Evolutionary conservation across 23 tunicate genomes (phyloP), one percentile per base, ranked within the genome.

Genomic region (Trididemnum nubilum): DNA sequence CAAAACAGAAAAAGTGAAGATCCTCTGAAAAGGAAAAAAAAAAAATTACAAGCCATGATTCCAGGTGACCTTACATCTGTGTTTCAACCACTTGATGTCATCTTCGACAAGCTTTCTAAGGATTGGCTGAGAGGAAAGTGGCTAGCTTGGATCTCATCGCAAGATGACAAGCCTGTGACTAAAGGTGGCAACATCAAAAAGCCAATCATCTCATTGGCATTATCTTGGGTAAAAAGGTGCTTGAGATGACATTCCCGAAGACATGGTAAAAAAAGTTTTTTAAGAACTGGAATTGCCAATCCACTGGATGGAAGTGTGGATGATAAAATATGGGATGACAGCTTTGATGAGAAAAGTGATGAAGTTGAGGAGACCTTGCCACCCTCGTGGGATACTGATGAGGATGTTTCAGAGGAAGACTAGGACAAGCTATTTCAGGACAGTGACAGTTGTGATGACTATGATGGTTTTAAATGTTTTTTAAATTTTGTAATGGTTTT

Each of bases 191-290:
- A 63, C 24, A 63, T 63, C 28, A 63, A 63, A 63, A 63, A 63
- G 27, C 69, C 69, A 18, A 23, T 2, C 21, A 33, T 36, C 58
- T 36, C 49, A 3, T 33, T 33, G 73, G 80, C 18, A 27, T 39
- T 38, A 71, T 71, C 69, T 26, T 63, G 69, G 69, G 69, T 63
- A 63, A 63, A 63, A 63, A 63, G n/a, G 69, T 63, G 69, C 69
- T 21, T 63, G 69, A 26, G 69, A 63, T 63, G 69, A 63, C 69
- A 71, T 71, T 18, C 76, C 76, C 15, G 76, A 71, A 71, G 44
- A 71, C 44, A 71, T 71, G 76, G 49, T 71, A 18, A 71, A 71
- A 71, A 71, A 35, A 33, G 22, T 34, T 71, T 71, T 71, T 23
- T 71, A 5, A 71, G n/a, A n/a, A n/a, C n/a, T n/a, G n/a, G n/a